Base-by-base conservation (phyloP, 1,140 invertebrate genomes). In the Homalodisca vitripennis region DNA sequence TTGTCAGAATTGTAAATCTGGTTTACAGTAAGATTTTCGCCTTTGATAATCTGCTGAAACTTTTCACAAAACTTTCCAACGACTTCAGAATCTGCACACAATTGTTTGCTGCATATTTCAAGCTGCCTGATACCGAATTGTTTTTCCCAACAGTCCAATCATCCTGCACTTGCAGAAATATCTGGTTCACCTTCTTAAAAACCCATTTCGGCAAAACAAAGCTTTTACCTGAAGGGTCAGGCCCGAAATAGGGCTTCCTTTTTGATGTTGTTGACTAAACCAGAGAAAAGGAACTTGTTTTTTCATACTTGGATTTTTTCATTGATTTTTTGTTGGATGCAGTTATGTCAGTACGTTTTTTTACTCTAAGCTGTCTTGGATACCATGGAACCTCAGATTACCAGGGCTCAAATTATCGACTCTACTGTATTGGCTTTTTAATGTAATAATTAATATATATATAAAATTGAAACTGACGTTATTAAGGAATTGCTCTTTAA, bases 1-100 rank as follows among this genome's bases (percentile, higher is more conserved):
- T 78, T 76, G 55, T 78, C 75, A 67, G 69, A 66, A 70, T 77
- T 78, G 63, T 76, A 79, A 63, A 79, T 69, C 70, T 78, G 72
- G 47, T 74, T n/a, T n/a, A n/a, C n/a, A n/a, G n/a, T n/a, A n/a
- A n/a, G n/a, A n/a, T n/a, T n/a, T 26, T 62, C 51, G 6, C 17
- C 17, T 41, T 41, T 41, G 6, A 41, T 17, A 41, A 41, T 41
- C 17, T 41, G 34, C 17, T 41, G 34, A 41, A 41, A 41, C 34
- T 41, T 41, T 41, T 41, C 34, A 41, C 34, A 41, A 41, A 41
- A 41, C 34, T 17, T 17, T 41, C 34, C 34, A 10, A 41, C 34
- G 17, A 41, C 34, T 41, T 41, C 34, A 41, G 34, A 41, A 41
- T 41, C 34, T 41, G 34, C 34, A 27, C 22, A 60, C 55, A 60